Percentiles rank a stretch among this genome's conserved stretches.
These are phyloP conservation scores for Busseola fusca DNA, from an alignment of 2,888 invertebrate species.

Conservation along the genomic window DNA sequence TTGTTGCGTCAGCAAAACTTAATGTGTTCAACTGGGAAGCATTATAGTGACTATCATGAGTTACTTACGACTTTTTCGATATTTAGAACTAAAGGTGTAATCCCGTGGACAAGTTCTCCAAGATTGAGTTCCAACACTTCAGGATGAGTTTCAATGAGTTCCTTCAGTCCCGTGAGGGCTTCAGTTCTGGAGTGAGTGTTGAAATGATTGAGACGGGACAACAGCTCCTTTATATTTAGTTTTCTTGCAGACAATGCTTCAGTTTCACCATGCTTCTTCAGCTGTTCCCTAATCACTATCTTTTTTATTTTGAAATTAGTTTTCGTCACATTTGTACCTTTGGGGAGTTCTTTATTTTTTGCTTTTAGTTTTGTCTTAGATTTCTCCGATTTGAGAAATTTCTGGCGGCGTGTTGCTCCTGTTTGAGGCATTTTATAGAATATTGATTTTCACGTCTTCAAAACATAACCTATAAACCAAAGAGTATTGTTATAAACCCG, in stretches of 20 bases:
- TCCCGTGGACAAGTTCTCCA: constrained; percentile 91
- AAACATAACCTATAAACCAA: constrained; percentile 39
- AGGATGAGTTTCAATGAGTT: constrained; percentile 81
- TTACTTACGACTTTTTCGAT: constrained; percentile 90
- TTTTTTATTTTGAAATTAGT: constrained; percentile 96
- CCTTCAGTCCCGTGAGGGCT: constrained; percentile 90
- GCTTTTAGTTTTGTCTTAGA: constrained; percentile 96
- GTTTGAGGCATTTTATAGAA: constrained; percentile 78
- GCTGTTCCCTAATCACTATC: constrained; percentile 94
- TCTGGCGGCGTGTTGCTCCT: constrained; percentile 91
- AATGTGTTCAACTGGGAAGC: neutral
- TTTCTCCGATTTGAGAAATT: constrained; percentile 94
- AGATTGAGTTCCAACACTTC: constrained; percentile 89
- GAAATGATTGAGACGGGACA: constrained; percentile 92
- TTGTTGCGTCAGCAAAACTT: too few species aligned
- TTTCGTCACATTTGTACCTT: constrained; percentile 96
- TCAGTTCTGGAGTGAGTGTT: constrained; percentile 91
- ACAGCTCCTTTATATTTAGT: constrained; percentile 92
- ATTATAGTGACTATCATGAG: neutral
- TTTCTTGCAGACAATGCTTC: constrained; percentile 91
- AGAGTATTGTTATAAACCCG: too few species aligned
- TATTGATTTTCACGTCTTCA: neutral
- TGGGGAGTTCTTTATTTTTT: constrained; percentile 92
- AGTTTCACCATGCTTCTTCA: constrained; percentile 86
- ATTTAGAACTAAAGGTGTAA: constrained; percentile 92